A percentile compares a stretch with the other conserved stretches of the same genome.
These are phyloP conservation scores for Balanococcus diminutus DNA, from an alignment of 2,888 invertebrate genomes.

Conservation along the genomic window DNA sequence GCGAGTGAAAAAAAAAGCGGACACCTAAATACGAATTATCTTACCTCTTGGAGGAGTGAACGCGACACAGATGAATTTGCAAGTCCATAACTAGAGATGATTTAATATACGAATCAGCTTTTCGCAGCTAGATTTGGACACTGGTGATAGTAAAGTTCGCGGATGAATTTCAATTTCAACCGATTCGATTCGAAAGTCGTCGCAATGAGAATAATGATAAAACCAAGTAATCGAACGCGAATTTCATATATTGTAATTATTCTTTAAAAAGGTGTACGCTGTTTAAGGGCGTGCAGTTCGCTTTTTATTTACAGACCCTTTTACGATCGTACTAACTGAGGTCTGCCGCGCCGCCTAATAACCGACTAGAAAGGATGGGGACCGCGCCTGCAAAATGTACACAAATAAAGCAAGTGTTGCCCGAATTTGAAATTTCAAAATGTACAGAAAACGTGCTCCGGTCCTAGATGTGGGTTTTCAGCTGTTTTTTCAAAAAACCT, in stretches of 20 bases:
- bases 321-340: conserved; percentile 47
- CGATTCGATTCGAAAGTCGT: background rate
- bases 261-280: background rate
- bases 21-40: background rate
- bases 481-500: too few species aligned
- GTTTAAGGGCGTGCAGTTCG: conserved; percentile 47
- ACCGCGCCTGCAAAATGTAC: conserved; percentile 46
- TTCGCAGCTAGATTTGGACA: background rate
- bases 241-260: conserved; percentile 4
- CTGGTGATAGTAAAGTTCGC: background rate
- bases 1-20: background rate
- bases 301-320: conserved; percentile 44
- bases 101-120: background rate
- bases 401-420: conserved; percentile 53
- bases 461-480: background rate
- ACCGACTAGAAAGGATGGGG: conserved; percentile 29
- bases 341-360: conserved; percentile 49
- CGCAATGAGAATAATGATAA: background rate
- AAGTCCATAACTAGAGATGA: background rate
- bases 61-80: background rate
- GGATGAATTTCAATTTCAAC: background rate
- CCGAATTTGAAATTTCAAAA: background rate
- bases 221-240: background rate
- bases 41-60: background rate
- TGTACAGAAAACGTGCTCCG: conserved; percentile 2